Evolutionary conservation across 2,888 invertebrate species (phyloP).

Genomic region (Drosophila formosana): DNA sequence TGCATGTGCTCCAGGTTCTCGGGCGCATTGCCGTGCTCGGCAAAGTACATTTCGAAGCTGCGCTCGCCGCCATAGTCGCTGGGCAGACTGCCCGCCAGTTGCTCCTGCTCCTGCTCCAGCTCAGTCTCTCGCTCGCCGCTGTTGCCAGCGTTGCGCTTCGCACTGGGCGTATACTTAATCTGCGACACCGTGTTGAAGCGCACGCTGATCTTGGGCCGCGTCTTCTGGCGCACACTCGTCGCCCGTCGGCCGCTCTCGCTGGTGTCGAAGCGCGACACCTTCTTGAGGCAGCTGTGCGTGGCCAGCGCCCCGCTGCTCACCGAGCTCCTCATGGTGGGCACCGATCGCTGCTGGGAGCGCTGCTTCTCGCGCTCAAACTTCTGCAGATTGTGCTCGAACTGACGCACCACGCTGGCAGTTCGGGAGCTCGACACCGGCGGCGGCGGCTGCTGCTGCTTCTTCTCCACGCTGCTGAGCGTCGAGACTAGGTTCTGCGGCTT

Average conservation of each 20-base stretch:
- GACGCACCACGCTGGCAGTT: constrained; percentile 84
- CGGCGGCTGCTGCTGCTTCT: constrained; percentile 42
- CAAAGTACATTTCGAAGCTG: constrained; percentile 87
- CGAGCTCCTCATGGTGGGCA: constrained; percentile 79
- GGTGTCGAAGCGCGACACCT: constrained; percentile 82
- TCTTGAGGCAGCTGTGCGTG: constrained; percentile 83
- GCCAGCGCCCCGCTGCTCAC: constrained; percentile 83
- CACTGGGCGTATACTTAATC: constrained; percentile 83
- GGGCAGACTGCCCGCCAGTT: constrained; percentile 76
- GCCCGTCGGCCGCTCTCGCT: constrained; percentile 86
- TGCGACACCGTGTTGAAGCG: constrained; percentile 84
- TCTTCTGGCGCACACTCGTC: constrained; percentile 88
- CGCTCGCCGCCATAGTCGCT: constrained; percentile 86
- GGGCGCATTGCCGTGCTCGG: constrained; percentile 87
- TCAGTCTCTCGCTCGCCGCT: constrained; percentile 5
- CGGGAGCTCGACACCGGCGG: constrained; percentile 63
- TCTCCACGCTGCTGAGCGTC: constrained; percentile 71
- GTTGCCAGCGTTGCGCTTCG: constrained; percentile 72
- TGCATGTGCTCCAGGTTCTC: constrained; percentile 87
- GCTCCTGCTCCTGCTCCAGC: constrained; percentile 1
- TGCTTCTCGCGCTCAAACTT: constrained; percentile 86
- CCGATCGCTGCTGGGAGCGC: constrained; percentile 55
- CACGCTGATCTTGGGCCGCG: constrained; percentile 85
- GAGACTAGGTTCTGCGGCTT: constrained; percentile 82
- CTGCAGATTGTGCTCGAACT: constrained; percentile 87